phyloP scores from a whole-genome alignment of 2,113 vertebrate species.

The Micromys minutus region DNA sequence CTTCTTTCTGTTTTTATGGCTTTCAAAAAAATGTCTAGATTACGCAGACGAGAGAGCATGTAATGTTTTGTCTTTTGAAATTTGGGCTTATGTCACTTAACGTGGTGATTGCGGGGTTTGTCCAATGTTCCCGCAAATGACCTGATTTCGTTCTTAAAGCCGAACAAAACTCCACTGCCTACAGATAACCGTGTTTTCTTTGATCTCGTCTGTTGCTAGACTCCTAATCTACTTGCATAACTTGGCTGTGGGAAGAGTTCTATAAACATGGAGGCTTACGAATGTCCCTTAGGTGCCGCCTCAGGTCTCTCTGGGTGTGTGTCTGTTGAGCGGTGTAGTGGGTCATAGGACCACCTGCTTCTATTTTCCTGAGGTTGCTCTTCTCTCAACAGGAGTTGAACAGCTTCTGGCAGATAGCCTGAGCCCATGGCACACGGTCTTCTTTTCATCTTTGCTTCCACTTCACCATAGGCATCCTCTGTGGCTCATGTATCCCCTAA shows the following conservation, averaged over 20 bases:
- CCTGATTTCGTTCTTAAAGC: background rate
- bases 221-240: no score
- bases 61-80: background rate
- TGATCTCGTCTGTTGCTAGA: background rate
- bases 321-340: background rate
- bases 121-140: background rate
- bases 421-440: no score
- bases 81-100: background rate
- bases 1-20: background rate
- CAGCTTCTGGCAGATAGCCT: background rate
- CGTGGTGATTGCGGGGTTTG: background rate
- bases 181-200: background rate
- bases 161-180: background rate
- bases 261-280: no score
- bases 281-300: background rate
- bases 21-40: background rate
- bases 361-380: background rate
- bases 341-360: background rate
- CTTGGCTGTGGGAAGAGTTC: background rate
- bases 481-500: background rate
- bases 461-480: background rate
- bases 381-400: background rate
- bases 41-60: background rate
- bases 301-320: background rate
- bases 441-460: background rate